phyloP scores from a whole-genome alignment of 1,140 invertebrate species.

The Vanessa tameamea region DNA sequence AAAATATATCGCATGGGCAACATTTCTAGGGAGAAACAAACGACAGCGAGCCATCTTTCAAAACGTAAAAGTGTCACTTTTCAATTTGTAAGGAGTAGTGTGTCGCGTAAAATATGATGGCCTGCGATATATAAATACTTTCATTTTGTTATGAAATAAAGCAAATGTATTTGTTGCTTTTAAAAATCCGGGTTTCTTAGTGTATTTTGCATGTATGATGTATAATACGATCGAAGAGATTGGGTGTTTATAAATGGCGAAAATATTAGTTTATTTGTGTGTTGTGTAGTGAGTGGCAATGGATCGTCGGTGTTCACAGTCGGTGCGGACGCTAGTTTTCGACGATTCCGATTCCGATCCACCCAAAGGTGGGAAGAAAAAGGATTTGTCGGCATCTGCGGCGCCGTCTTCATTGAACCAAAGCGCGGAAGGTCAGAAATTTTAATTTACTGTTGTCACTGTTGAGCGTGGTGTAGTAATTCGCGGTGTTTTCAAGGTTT shows the following conservation, averaged over 20 bases:
- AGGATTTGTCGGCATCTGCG: conserved; percentile 61
- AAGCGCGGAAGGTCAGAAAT: conserved; percentile 69
- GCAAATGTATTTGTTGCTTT: conserved; percentile 26
- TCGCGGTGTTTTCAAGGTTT: conserved; percentile 68
- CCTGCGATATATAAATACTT: conserved; percentile 37
- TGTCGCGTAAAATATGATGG: conserved; percentile 51
- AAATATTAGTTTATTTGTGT: conserved; percentile 68
- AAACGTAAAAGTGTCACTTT: conserved; percentile 56
- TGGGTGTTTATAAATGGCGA: conserved; percentile 64
- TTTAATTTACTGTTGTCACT: conserved; percentile 43
- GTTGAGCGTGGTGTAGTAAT: conserved; percentile 29
- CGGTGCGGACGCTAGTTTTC: conserved; percentile 77
- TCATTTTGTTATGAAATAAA: conserved; percentile 41
- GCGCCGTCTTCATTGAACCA: conserved; percentile 67
- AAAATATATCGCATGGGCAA: conserved; percentile 38
- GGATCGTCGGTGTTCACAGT: conserved; percentile 79
- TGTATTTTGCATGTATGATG: conserved; percentile 31
- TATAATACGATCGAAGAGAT: conserved; percentile 24
- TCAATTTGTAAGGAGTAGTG: conserved; percentile 62
- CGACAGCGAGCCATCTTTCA: conserved; percentile 43
- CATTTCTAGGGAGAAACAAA: conserved; percentile 27
- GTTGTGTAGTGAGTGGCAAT: conserved; percentile 71
- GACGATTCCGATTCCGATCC: conserved; percentile 75
- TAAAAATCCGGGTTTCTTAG: conserved; percentile 15
- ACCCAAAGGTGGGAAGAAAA: conserved; percentile 69